Evolutionary conservation across 1,140 invertebrate species (phyloP).

Genomic region (Hormaphis cornu): DNA sequence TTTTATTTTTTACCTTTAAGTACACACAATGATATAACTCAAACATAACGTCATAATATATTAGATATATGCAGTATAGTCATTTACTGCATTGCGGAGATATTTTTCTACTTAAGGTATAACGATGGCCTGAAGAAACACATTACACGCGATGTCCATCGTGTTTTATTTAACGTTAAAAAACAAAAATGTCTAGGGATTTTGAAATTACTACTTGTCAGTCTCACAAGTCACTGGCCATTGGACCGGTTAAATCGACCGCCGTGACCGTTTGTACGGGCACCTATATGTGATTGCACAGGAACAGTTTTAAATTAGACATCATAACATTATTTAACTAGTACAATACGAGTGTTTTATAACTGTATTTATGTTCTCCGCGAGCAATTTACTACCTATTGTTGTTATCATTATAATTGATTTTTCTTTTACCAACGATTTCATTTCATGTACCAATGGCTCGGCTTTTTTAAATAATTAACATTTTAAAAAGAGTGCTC

Average conservation of each 20-base stretch:
- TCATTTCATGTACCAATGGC: neutral
- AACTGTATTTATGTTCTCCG: too few species aligned
- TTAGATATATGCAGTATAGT: neutral
- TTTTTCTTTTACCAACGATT: neutral
- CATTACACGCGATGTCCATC: neutral
- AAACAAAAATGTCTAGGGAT: neutral
- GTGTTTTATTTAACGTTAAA: neutral
- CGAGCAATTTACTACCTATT: neutral
- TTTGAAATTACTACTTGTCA: conserved; percentile 1
- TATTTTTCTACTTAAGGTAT: neutral
- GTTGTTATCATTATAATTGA: neutral
- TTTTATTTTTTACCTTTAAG: too few species aligned
- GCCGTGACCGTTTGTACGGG: too few species aligned
- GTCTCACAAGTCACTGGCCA: neutral
- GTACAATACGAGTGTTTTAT: too few species aligned
- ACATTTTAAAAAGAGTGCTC: too few species aligned
- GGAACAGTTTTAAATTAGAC: conserved; percentile 11
- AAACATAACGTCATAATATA: too few species aligned
- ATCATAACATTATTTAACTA: too few species aligned
- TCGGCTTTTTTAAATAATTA: neutral
- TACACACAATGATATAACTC: too few species aligned
- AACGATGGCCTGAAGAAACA: neutral
- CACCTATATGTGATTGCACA: neutral
- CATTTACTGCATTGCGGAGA: neutral
- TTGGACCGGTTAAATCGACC: neutral